Evolutionary conservation across 2,113 vertebrate species (phyloP), one percentile per base, ranked within the genome.

Genomic region (Gallinago undulata): DNA sequence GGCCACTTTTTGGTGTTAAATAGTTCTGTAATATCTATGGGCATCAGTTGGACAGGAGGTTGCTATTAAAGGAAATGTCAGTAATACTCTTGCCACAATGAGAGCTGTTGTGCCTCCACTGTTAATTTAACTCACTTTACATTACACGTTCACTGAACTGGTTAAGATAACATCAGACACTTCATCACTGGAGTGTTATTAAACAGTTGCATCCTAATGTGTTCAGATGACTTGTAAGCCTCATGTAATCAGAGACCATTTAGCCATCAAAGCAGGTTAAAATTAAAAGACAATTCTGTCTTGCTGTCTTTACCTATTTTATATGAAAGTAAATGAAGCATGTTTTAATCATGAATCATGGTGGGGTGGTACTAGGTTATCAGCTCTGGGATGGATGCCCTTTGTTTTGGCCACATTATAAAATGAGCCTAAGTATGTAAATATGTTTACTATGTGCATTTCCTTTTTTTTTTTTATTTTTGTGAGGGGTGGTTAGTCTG

Each of bases 181-280:
- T 83, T 83, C 63, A 95, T 95, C 75, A 55, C n/a, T 77, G 74
- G 35, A n/a, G 31, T 90, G 55, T 95, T 93, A 84, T 95, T 88
- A 95, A 95, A 90, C 69, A 94, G 67, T 76, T 88, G 72, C 68
- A 64, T 88, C 27, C 10, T 74, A 67, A 78, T 75, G 19, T 67
- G 37, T 83, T 92, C 63, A 78, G 68, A 72, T 95, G 60, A 89
- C 60, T 93, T 92, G 79, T 77, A 84, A 90, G 11, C 27, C 27
- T 86, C 67, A 18, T 45, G 56, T 81, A 90, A 90, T 94, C 47
- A 88, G 51, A 84, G n/a, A 39, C 76, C 43, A 35, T 60, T 84
- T 75, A 94, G 59, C 75, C 47, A 70, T 84, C 79, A 90, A 56
- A 78, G 28, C 3, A 66, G 27, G 41, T 87, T 96, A 76, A 87